A percentile compares a stretch with the other conserved stretches of the same genome.
Conservation (phyloP, 2,888 invertebrate species). For the Horisme vitalbata region DNA sequence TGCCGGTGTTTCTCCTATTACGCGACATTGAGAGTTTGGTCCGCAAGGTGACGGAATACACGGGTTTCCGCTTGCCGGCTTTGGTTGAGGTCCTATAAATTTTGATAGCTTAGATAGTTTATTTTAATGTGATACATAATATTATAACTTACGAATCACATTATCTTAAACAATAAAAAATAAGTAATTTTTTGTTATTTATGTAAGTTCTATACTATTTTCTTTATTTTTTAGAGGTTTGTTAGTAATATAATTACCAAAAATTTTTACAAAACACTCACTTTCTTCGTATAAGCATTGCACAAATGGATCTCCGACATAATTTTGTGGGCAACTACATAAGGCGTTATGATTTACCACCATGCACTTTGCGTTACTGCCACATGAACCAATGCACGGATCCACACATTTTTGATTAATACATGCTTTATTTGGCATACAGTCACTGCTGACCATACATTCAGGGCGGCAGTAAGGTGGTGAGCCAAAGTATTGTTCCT, state of each 20-base stretch:
- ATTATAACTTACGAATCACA: no score
- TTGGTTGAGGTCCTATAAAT: slow-evolving; percentile 80
- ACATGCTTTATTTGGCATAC: slow-evolving; percentile 91
- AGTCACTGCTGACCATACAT: slow-evolving; percentile 92
- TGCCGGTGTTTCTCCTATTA: slow-evolving; percentile 88
- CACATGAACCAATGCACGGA: slow-evolving; percentile 93
- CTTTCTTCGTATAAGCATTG: slow-evolving; percentile 87
- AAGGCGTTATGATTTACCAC: slow-evolving; percentile 93
- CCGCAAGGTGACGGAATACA: slow-evolving; percentile 94
- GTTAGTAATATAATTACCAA: slow-evolving; percentile 15
- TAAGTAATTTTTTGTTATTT: no score
- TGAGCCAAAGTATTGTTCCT: slow-evolving; percentile 89
- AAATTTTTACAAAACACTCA: slow-evolving; percentile 70
- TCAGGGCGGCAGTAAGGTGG: slow-evolving; percentile 91
- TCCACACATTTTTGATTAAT: slow-evolving; percentile 90
- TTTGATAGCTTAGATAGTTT: no score
- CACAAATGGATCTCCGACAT: slow-evolving; percentile 91
- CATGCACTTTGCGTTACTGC: slow-evolving; percentile 90
- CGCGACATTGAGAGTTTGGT: slow-evolving; percentile 91
- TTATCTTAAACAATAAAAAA: no score
- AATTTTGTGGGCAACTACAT: slow-evolving; percentile 90
- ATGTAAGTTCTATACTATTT: no score
- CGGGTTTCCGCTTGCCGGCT: slow-evolving; percentile 85
- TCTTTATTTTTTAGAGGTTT: slow-evolving; percentile 6
- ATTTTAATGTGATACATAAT: no score